Conservation (phyloP, 2,797 vertebrate species). For the Gephyroberyx darwinii region DNA sequence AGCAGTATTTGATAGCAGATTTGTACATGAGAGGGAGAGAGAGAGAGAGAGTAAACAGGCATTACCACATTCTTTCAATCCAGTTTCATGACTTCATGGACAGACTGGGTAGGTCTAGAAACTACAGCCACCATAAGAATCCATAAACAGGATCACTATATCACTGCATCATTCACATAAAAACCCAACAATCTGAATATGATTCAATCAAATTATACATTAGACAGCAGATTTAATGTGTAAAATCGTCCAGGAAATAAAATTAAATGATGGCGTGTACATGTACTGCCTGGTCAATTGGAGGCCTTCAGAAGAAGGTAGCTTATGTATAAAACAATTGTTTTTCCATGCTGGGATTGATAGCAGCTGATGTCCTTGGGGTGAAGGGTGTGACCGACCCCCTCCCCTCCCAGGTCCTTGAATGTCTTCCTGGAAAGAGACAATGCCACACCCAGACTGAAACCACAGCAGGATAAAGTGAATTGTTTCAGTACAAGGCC, state of each 20-base stretch:
- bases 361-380: constrained; percentile 7
- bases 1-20: background rate
- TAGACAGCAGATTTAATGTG: background rate
- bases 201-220: background rate
- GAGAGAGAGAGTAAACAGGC: constrained; percentile 35
- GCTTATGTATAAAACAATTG: too few relatives aligned
- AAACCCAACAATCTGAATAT: background rate
- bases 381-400: constrained; percentile 33
- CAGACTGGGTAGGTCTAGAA: constrained; percentile 20
- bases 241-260: background rate
- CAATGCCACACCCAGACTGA: constrained; percentile 54
- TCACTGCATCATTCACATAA: too few relatives aligned
- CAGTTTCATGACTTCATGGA: constrained; percentile 39
- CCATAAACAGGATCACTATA: background rate
- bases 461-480: constrained; percentile 23
- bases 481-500: constrained; percentile 50
- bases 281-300: background rate
- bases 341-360: background rate
- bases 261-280: background rate
- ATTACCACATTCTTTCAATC: constrained; percentile 53
- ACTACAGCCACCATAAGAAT: constrained; percentile 23
- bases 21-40: background rate
- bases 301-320: background rate
- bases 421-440: constrained; percentile 25
- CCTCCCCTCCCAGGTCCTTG: background rate